Percentiles rank a stretch among this genome's conserved stretches.
These are phyloP conservation scores for Ctena decussata DNA, from an alignment of 2,888 invertebrate genomes.

Conservation along the genomic window DNA sequence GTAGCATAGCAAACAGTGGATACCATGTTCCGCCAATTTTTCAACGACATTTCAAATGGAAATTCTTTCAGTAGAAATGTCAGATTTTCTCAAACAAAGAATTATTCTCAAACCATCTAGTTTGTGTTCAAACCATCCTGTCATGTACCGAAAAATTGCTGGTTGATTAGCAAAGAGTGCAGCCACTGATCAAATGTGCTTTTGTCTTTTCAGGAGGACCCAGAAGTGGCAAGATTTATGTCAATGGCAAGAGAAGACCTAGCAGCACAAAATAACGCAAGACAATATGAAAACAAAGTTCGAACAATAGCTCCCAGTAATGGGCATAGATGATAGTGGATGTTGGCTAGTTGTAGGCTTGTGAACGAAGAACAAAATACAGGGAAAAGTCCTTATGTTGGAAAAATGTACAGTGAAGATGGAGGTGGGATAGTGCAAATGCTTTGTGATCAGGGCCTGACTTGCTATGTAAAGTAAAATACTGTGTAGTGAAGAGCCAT, in stretches of 20 bases:
- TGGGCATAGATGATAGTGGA: neutral
- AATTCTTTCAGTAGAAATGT: too few species aligned
- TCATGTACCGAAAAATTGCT: too few species aligned
- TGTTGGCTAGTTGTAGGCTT: neutral
- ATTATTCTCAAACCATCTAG: too few species aligned
- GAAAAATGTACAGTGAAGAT: neutral
- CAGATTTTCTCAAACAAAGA: too few species aligned
- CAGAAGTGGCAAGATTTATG: conserved; percentile 58
- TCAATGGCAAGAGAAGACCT: conserved; percentile 29
- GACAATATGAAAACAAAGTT: neutral
- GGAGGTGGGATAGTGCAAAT: neutral
- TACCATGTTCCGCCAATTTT: too few species aligned
- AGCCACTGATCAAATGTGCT: neutral
- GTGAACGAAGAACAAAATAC: neutral
- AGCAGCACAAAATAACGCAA: neutral
- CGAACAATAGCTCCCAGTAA: neutral
- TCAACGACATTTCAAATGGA: too few species aligned
- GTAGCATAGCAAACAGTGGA: too few species aligned
- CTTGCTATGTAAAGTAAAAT: neutral
- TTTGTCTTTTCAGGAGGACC: conserved; percentile 53
- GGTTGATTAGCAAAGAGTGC: too few species aligned
- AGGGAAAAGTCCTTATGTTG: neutral
- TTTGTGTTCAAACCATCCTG: too few species aligned
- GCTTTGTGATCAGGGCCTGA: neutral
- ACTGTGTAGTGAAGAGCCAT: too few species aligned